phyloP scores from a whole-genome alignment of 2,888 invertebrate genomes.

The Hecatera dysodea region DNA sequence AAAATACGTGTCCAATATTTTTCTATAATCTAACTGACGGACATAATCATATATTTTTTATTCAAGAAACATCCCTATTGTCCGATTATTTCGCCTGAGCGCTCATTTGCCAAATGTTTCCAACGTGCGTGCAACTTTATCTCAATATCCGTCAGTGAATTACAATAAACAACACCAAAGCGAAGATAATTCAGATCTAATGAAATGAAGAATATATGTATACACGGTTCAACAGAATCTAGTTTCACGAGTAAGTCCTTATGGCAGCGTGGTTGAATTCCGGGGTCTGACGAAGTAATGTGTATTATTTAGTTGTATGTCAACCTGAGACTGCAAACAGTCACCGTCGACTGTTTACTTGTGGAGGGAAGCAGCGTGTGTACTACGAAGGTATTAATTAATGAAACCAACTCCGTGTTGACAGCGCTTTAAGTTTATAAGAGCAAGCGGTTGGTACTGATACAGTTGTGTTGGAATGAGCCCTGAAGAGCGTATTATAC shows the following conservation, averaged over 20 bases:
- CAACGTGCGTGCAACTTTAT: too few relatives aligned
- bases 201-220: too few relatives aligned
- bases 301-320: slow-evolving; percentile 51
- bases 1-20: too few relatives aligned
- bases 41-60: too few relatives aligned
- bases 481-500: too few relatives aligned
- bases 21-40: too few relatives aligned
- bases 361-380: slow-evolving; percentile 70
- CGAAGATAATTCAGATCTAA: not conserved
- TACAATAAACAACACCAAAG: not conserved
- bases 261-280: not conserved
- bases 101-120: too few relatives aligned
- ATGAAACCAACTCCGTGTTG: slow-evolving; percentile 68
- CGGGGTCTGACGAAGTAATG: slow-evolving; percentile 26
- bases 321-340: slow-evolving; percentile 48
- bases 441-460: not conserved
- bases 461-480: not conserved
- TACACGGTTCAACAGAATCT: not conserved
- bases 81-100: too few relatives aligned
- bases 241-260: not conserved
- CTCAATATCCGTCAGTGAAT: not conserved
- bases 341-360: slow-evolving; percentile 70
- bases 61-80: too few relatives aligned
- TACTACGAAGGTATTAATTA: slow-evolving; percentile 77
- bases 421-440: slow-evolving; percentile 12